Conservation (phyloP, 2,113 vertebrate genomes). For the Trematomus loennbergii region DNA sequence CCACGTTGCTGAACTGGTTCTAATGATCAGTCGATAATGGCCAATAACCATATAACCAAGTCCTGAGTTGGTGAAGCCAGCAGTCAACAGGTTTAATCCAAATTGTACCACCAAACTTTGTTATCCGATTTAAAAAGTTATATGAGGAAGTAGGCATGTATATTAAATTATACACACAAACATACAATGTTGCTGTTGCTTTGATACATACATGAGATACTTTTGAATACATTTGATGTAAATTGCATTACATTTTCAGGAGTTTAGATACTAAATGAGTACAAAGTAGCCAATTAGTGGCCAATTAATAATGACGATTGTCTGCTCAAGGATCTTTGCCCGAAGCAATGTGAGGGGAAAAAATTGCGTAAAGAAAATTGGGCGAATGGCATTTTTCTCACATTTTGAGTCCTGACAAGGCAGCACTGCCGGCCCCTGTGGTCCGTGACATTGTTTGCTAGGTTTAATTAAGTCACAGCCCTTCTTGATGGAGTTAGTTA, state of each 20-base stretch:
- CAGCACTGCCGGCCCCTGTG: constrained; percentile 59
- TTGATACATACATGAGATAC: constrained; percentile 4
- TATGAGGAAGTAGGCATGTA: constrained; percentile 2
- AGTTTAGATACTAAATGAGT: constrained; percentile 35
- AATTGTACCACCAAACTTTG: constrained; percentile 27
- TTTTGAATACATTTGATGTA: constrained; percentile 29
- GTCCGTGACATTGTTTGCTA: constrained; percentile 75
- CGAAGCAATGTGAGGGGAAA: constrained; percentile 5
- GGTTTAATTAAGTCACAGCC: constrained; percentile 79
- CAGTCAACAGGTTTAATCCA: constrained; percentile 48
- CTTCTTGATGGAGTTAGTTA: constrained; percentile 76
- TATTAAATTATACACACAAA: not conserved
- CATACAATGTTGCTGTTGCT: not conserved
- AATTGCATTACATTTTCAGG: constrained; percentile 20
- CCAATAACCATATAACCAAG: constrained; percentile 59
- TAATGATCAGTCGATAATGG: constrained; percentile 77
- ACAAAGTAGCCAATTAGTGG: constrained; percentile 37
- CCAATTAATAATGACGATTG: constrained; percentile 37
- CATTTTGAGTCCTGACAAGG: constrained; percentile 48
- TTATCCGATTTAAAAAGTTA: constrained; percentile 17
- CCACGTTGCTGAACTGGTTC: constrained; percentile 76
- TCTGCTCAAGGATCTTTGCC: constrained; percentile 39
- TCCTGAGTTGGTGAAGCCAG: constrained; percentile 45
- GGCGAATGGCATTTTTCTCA: constrained; percentile 59
- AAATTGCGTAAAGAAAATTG: constrained; percentile 31